Evolutionary conservation across 2,797 vertebrate genomes (phyloP).

Genomic region (Balearica regulorum): DNA sequence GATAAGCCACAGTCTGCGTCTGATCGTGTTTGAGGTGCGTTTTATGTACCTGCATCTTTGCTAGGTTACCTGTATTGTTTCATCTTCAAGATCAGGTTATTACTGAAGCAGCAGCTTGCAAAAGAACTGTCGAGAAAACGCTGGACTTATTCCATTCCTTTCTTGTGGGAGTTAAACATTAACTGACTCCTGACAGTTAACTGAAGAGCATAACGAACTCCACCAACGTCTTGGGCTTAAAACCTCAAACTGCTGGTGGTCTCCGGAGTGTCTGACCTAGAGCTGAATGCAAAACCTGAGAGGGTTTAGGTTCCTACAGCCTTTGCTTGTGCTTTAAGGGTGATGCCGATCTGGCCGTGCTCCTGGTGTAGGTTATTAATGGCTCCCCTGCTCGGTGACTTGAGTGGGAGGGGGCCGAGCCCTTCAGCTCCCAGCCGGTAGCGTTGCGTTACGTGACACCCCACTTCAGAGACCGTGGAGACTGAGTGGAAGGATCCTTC

Average conservation of each 20-base stretch:
- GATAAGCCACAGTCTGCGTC: background rate
- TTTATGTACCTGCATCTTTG: background rate
- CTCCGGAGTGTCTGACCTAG: background rate
- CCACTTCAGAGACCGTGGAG: background rate
- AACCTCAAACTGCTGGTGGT: background rate
- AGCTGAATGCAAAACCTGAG: background rate
- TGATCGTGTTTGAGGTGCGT: background rate
- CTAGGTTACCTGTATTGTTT: background rate
- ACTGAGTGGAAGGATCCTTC: background rate
- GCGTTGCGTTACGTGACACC: fast-evolving
- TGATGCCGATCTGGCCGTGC: background rate
- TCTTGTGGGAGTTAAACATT: background rate
- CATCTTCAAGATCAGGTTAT: background rate
- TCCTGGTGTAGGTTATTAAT: background rate
- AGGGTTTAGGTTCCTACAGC: background rate
- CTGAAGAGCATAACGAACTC: background rate
- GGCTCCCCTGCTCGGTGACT: background rate
- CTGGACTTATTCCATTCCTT: background rate
- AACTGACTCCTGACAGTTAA: background rate
- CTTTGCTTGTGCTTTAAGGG: background rate
- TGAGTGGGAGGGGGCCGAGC: background rate
- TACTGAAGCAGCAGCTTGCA: background rate
- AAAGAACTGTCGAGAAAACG: background rate
- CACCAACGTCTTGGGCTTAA: background rate
- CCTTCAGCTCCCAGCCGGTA: background rate